These are phyloP conservation scores for Leuciscus waleckii DNA, from an alignment of 2,797 vertebrate species.

Conservation along the genomic window DNA sequence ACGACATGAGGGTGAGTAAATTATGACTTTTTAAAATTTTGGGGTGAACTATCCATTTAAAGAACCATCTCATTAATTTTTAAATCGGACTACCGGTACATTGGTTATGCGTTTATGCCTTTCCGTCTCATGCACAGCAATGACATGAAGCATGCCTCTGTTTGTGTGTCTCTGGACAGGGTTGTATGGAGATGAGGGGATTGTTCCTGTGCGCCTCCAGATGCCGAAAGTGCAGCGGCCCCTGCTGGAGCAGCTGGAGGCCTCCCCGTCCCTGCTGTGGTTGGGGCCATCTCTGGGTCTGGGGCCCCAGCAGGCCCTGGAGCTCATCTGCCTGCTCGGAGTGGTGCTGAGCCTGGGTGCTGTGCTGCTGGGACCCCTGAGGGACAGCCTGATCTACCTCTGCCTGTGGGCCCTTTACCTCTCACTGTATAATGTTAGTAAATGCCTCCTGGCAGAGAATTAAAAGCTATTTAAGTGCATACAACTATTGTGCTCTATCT, in stretches of 20 bases:
- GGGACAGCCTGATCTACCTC: slow-evolving; percentile 76
- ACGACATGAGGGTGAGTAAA: too few species aligned
- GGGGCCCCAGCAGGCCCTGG: slow-evolving; percentile 79
- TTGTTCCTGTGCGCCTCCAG: slow-evolving; percentile 75
- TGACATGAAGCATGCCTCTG: background rate
- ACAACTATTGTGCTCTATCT: too few species aligned
- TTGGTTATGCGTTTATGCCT: background rate
- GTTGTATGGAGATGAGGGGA: slow-evolving; percentile 79
- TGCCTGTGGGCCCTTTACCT: slow-evolving; percentile 79
- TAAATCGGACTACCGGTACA: background rate
- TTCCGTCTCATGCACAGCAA: background rate
- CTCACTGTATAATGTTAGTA: slow-evolving; percentile 77
- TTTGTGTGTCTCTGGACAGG: slow-evolving; percentile 65
- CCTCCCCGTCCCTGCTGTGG: slow-evolving; percentile 80
- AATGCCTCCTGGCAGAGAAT: background rate
- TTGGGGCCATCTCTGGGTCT: slow-evolving; percentile 75
- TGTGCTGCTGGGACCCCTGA: slow-evolving; percentile 70
- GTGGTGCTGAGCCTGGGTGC: slow-evolving; percentile 71
- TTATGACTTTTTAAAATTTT: too few species aligned
- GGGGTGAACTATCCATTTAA: background rate
- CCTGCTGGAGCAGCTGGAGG: slow-evolving; percentile 76
- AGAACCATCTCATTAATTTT: background rate
- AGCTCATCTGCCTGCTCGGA: slow-evolving; percentile 81
- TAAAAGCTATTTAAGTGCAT: slow-evolving; percentile 2
- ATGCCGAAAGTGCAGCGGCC: slow-evolving; percentile 73